Percentiles rank a stretch among this genome's conserved stretches.
Conservation (phyloP, 1,140 invertebrate species). For the Drosophila lowei region DNA sequence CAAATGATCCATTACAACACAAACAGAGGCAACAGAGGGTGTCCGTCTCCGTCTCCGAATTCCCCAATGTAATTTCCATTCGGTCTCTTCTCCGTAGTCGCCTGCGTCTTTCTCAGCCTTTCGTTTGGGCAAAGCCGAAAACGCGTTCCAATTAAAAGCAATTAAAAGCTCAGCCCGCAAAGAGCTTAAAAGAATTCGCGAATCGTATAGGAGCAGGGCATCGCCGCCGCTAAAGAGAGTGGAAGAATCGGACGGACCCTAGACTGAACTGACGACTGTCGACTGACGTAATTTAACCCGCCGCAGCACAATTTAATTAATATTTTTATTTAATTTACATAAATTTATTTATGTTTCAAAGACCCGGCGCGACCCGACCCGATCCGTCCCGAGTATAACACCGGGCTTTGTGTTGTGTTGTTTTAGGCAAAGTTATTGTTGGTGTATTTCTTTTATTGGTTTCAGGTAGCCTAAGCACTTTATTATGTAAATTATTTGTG, state of each 20-base stretch:
- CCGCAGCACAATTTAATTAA: slow-evolving; percentile 68
- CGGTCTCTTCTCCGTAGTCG: neutral
- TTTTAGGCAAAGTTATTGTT: slow-evolving; percentile 42
- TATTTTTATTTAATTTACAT: slow-evolving; percentile 78
- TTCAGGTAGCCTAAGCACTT: slow-evolving; percentile 80
- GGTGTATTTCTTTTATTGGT: slow-evolving; percentile 64
- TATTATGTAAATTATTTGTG: slow-evolving; percentile 73
- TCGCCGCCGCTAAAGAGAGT: neutral
- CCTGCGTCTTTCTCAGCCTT: neutral
- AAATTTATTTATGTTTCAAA: slow-evolving; percentile 79
- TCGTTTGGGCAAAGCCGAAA: slow-evolving; percentile 19
- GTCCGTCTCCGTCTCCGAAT: slow-evolving; percentile 6
- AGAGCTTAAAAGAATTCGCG: slow-evolving; percentile 57
- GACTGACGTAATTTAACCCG: slow-evolving; percentile 55
- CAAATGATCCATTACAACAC: slow-evolving; percentile 68
- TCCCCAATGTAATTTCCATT: slow-evolving; percentile 56
- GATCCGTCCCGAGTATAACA: slow-evolving; percentile 1
- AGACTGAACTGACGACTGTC: neutral
- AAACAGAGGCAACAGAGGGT: slow-evolving; percentile 27
- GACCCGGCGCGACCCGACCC: slow-evolving; percentile 24
- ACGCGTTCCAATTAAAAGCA: slow-evolving; percentile 73
- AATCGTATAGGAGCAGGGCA: neutral
- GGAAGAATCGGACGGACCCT: slow-evolving; percentile 21
- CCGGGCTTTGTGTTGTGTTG: slow-evolving; percentile 44
- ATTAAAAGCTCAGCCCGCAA: slow-evolving; percentile 59